phyloP scores from a whole-genome alignment of 2,888 invertebrate species.

The Eurois occulta region DNA sequence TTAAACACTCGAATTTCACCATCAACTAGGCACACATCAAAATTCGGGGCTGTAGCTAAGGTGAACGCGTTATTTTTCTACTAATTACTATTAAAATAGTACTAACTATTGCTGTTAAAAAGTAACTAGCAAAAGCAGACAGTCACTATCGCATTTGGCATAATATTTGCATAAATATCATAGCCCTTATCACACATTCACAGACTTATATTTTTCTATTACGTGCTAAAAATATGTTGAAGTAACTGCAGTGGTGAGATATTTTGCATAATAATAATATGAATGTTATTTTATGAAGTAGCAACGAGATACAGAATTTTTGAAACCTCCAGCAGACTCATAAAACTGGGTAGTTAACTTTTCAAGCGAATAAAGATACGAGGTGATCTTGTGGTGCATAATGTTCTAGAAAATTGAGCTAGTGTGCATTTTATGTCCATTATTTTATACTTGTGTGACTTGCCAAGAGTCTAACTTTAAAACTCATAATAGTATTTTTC shows the following conservation, averaged over 20 bases:
- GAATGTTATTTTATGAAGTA: constrained; percentile 49
- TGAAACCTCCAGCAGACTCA: constrained; percentile 45
- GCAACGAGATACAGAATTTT: constrained; percentile 44
- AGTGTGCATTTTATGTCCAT: constrained; percentile 7
- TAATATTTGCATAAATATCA: constrained; percentile 28
- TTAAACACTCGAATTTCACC: background rate
- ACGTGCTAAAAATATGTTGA: constrained; percentile 33
- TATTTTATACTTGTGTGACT: background rate
- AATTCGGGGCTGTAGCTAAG: background rate
- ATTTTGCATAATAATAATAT: constrained; percentile 54
- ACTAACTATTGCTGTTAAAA: background rate
- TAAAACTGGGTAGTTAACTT: constrained; percentile 57
- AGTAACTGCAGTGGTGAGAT: constrained; percentile 41
- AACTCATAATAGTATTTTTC: background rate
- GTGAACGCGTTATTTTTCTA: background rate
- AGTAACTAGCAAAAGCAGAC: background rate
- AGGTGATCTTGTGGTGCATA: constrained; percentile 29
- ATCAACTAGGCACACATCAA: background rate
- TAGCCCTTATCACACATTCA: constrained; percentile 13
- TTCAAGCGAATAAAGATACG: constrained; percentile 46
- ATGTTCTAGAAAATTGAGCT: constrained; percentile 38
- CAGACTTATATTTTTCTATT: constrained; percentile 18
- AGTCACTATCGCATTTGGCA: background rate
- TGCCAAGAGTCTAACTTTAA: background rate
- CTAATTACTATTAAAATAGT: background rate